Evolutionary conservation across 2,888 invertebrate species (phyloP).

Genomic region (Nomada goodeniana): DNA sequence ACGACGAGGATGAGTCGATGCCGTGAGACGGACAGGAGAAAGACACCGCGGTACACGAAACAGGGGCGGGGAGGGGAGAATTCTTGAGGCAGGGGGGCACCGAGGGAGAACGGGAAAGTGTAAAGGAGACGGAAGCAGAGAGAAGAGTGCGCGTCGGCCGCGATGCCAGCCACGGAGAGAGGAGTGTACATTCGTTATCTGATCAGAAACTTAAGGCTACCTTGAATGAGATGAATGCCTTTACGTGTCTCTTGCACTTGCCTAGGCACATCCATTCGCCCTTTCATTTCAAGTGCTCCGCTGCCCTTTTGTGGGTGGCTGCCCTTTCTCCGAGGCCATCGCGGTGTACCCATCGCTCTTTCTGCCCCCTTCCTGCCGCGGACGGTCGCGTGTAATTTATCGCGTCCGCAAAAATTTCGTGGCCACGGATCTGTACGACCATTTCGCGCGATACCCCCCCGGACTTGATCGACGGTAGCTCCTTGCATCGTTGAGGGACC

Average conservation of each 20-base stretch:
- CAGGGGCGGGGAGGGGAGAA: background rate
- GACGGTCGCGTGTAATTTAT: constrained; percentile 75
- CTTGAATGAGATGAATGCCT: constrained; percentile 84
- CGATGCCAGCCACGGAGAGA: constrained; percentile 67
- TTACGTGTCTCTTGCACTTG: constrained; percentile 83
- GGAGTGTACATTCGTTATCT: constrained; percentile 83
- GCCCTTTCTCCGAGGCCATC: constrained; percentile 77
- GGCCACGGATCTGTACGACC: constrained; percentile 37
- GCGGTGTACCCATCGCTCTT: constrained; percentile 72
- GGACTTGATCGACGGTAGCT: constrained; percentile 47
- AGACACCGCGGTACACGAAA: constrained; percentile 46
- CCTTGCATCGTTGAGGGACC: background rate
- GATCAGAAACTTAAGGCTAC: constrained; percentile 83
- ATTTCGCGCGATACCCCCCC: constrained; percentile 19
- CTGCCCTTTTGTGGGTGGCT: constrained; percentile 83
- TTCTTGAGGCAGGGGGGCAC: background rate
- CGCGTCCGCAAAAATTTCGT: constrained; percentile 78
- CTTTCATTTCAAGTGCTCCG: constrained; percentile 81
- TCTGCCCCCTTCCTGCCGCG: constrained; percentile 41
- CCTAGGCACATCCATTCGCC: constrained; percentile 82
- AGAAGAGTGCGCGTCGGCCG: constrained; percentile 44
- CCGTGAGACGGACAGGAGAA: constrained; percentile 56
- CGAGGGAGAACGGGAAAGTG: constrained; percentile 1
- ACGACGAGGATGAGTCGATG: constrained; percentile 60
- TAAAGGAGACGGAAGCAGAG: constrained; percentile 24